Evolutionary conservation across 2,113 vertebrate genomes (phyloP).

Genomic region (Sceloporus tristichus): DNA sequence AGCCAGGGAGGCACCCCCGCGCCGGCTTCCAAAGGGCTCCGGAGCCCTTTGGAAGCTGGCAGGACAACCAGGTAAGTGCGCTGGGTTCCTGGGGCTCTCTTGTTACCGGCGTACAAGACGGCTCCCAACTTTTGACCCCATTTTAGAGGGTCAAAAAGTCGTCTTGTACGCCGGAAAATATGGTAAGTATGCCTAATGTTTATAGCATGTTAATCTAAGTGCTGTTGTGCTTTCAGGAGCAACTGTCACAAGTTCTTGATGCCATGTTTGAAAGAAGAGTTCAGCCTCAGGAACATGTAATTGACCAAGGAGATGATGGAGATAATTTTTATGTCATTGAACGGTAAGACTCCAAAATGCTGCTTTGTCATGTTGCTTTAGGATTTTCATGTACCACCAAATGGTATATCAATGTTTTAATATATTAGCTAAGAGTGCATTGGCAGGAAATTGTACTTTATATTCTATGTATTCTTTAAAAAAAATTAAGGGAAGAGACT

Average conservation of each 20-base stretch:
- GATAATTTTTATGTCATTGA: slow-evolving; percentile 99
- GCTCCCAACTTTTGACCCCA: no score
- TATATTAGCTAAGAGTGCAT: not conserved
- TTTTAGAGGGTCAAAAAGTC: no score
- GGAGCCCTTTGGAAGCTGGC: no score
- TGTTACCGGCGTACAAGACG: no score
- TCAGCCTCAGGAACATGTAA: slow-evolving; percentile 92
- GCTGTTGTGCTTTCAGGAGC: slow-evolving; percentile 82
- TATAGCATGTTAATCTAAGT: slow-evolving; percentile 11
- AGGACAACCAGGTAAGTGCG: no score
- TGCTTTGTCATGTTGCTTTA: not conserved
- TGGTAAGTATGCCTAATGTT: not conserved
- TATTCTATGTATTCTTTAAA: not conserved
- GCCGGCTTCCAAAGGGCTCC: no score
- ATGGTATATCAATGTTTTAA: not conserved
- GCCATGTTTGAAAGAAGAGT: slow-evolving; percentile 97
- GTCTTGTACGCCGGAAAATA: no score
- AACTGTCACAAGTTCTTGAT: slow-evolving; percentile 96
- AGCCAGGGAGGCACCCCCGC: no score
- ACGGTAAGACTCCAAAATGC: slow-evolving; percentile 79
- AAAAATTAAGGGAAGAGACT: not conserved
- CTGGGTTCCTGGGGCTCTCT: no score
- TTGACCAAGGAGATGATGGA: slow-evolving; percentile 97
- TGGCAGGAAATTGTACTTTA: not conserved
- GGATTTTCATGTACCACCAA: not conserved